These are phyloP conservation scores for Coendou prehensilis DNA, from an alignment of 2,797 vertebrate species.

Conservation along the genomic window DNA sequence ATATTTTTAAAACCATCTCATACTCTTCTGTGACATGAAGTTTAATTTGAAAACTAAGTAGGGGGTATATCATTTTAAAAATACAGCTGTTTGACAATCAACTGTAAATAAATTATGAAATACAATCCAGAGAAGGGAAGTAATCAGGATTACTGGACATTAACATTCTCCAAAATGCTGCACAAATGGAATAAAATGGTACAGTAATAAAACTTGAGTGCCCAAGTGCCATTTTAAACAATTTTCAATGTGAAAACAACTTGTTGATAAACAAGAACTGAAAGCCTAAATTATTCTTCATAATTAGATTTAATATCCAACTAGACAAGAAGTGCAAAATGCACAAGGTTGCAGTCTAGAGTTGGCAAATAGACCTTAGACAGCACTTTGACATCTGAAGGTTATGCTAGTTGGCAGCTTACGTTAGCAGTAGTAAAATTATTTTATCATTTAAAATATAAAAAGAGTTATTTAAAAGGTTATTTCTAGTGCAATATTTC, in stretches of 20 bases:
- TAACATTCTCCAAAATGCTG: slow-evolving; percentile 36
- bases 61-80: slow-evolving; percentile 6
- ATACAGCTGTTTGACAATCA: background rate
- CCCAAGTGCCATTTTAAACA: slow-evolving; percentile 33
- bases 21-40: background rate
- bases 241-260: slow-evolving; percentile 46
- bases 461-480: slow-evolving; percentile 46
- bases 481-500: slow-evolving; percentile 38
- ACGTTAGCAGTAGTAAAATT: background rate
- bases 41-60: slow-evolving; percentile 51
- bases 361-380: slow-evolving; percentile 60
- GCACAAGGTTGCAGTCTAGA: background rate
- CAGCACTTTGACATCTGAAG: slow-evolving; percentile 65
- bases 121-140: background rate
- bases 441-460: slow-evolving; percentile 49
- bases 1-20: slow-evolving; percentile 38
- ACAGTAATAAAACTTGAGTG: slow-evolving; percentile 12
- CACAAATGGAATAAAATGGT: background rate
- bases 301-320: slow-evolving; percentile 75
- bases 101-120: background rate
- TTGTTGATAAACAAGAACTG: slow-evolving; percentile 27
- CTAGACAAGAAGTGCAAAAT: slow-evolving; percentile 67
- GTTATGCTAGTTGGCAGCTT: slow-evolving; percentile 56
- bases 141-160: slow-evolving; percentile 2
- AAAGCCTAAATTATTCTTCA: slow-evolving; percentile 67